Conservation (phyloP, 1,140 invertebrate genomes). For the Microplitis demolitor region DNA sequence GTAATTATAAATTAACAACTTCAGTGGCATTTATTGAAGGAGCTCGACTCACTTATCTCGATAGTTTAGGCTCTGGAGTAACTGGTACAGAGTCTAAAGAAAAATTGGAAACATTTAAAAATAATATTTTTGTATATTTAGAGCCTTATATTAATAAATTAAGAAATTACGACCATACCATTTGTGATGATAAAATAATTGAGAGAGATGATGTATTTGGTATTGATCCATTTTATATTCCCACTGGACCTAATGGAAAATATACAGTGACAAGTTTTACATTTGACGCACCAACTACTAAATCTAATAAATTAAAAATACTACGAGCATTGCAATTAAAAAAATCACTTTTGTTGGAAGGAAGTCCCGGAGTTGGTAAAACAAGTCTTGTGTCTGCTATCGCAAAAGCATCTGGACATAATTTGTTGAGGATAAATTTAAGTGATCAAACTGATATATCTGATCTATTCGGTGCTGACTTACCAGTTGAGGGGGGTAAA, state of each 20-base stretch:
- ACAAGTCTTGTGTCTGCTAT: conserved; percentile 93
- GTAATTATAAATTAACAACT: conserved; percentile 56
- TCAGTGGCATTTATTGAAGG: conserved; percentile 83
- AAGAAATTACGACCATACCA: conserved; percentile 23
- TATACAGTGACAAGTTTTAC: conserved; percentile 63
- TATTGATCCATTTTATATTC: conserved; percentile 75
- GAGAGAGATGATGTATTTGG: conserved; percentile 63
- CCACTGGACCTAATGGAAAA: conserved; percentile 53
- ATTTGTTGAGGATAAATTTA: conserved; percentile 91
- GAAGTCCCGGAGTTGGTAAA: conserved; percentile 97
- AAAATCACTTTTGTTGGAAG: conserved; percentile 94
- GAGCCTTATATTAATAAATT: conserved; percentile 25
- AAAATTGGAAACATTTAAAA: conserved; percentile 60
- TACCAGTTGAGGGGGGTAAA: conserved; percentile 87
- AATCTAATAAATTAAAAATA: conserved; percentile 81
- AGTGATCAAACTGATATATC: conserved; percentile 98
- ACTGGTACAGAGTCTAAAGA: conserved; percentile 67
- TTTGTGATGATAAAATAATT: conserved; percentile 15
- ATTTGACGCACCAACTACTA: conserved; percentile 84
- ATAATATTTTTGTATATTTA: conserved; percentile 61
- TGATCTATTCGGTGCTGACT: conserved; percentile 97
- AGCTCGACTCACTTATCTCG: conserved; percentile 87
- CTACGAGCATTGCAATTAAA: conserved; percentile 86
- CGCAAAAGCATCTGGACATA: conserved; percentile 81
- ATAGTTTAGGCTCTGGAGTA: conserved; percentile 80